Evolutionary conservation across 2,113 vertebrate species (phyloP).

Genomic region (Pelecanus crispus): DNA sequence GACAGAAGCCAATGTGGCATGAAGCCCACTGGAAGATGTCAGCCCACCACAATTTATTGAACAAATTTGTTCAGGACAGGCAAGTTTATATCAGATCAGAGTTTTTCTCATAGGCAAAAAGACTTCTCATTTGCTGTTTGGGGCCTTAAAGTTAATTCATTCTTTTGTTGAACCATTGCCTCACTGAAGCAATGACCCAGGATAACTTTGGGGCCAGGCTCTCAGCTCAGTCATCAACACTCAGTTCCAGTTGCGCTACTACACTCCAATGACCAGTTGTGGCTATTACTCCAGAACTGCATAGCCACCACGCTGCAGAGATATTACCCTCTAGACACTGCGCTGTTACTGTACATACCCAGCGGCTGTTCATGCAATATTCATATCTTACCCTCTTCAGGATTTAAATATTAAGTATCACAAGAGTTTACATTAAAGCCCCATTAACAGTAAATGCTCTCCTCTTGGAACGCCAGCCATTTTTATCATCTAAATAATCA

Average conservation of each 20-base stretch:
- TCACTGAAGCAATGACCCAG: not conserved
- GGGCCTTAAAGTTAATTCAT: not conserved
- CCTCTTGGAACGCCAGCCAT: not conserved
- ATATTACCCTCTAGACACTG: not conserved
- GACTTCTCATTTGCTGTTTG: not conserved
- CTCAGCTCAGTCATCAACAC: not conserved
- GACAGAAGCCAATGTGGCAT: not conserved
- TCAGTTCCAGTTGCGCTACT: not conserved
- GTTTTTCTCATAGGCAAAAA: not conserved
- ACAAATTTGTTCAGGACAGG: not conserved
- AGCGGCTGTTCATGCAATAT: not conserved
- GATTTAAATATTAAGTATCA: not conserved
- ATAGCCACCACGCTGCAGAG: not conserved
- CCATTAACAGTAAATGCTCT: not conserved
- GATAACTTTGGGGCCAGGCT: not conserved
- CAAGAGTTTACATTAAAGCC: not conserved
- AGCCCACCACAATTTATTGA: not conserved
- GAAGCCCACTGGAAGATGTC: not conserved
- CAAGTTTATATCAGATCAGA: not conserved
- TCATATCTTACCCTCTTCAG: not conserved
- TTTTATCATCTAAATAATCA: not conserved
- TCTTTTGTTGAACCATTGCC: not conserved
- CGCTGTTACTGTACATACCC: not conserved
- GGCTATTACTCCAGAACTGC: not conserved
- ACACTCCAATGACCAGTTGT: not conserved